Evolutionary conservation across 2,888 invertebrate species (phyloP).

Genomic region (Drosophila nr. medialis): DNA sequence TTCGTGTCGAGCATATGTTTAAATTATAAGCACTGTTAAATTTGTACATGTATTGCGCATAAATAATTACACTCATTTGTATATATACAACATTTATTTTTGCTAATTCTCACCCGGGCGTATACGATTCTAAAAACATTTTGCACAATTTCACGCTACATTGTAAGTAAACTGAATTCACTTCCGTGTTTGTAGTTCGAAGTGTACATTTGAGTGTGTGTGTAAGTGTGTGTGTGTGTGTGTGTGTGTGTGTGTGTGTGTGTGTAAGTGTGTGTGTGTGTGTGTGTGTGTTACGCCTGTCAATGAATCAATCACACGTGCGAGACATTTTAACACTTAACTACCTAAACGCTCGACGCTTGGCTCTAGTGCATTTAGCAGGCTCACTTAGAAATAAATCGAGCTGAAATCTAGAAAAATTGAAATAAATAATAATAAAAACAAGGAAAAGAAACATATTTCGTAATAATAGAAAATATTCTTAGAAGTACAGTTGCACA

Average conservation of each 20-base stretch:
- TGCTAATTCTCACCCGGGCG: constrained; percentile 7
- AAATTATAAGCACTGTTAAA: neutral
- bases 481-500: neutral
- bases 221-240: constrained; percentile 29
- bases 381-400: neutral
- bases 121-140: constrained; percentile 57
- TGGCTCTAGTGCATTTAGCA: constrained; percentile 37
- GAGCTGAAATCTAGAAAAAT: neutral
- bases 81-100: neutral
- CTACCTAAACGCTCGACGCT: constrained; percentile 18
- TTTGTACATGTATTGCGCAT: neutral
- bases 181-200: constrained; percentile 31
- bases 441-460: neutral
- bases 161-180: constrained; percentile 56
- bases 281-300: constrained; percentile 42
- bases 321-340: constrained; percentile 63
- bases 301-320: constrained; percentile 68
- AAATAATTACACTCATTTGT: neutral
- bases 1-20: neutral
- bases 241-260: constrained; percentile 30
- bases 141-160: constrained; percentile 65
- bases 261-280: constrained; percentile 22
- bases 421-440: neutral
- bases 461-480: neutral
- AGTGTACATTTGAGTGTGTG: neutral